A percentile compares a stretch with the other conserved stretches of the same genome.
Conservation (phyloP, 2,113 vertebrate species). For the Paraplagusia blochii region DNA sequence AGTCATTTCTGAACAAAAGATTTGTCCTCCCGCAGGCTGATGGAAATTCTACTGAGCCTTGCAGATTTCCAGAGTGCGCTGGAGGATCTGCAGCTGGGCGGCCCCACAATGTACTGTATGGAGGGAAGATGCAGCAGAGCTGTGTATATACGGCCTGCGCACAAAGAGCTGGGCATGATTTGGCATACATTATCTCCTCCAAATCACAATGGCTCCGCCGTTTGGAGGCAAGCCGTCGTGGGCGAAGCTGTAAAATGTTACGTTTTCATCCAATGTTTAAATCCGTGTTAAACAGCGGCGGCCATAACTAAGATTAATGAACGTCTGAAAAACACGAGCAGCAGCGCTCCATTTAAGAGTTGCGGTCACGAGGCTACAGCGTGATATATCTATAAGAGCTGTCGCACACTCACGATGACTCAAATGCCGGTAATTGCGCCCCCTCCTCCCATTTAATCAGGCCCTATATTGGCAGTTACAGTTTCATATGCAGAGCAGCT, state of each 20-base stretch:
- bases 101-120: slow-evolving; percentile 53
- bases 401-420: slow-evolving; percentile 31
- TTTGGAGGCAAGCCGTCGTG: slow-evolving; percentile 6
- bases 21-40: slow-evolving; percentile 58
- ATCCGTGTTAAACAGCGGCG: slow-evolving; percentile 4
- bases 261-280: slow-evolving; percentile 13
- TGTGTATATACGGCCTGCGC: slow-evolving; percentile 57
- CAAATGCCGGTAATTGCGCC: slow-evolving; percentile 58
- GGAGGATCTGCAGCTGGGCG: slow-evolving; percentile 58
- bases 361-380: slow-evolving; percentile 20
- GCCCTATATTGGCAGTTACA: slow-evolving; percentile 44
- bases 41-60: slow-evolving; percentile 64
- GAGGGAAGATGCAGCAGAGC: slow-evolving; percentile 53
- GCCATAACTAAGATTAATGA: slow-evolving; percentile 8
- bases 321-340: slow-evolving; percentile 3
- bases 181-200: slow-evolving; percentile 55
- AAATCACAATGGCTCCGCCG: slow-evolving; percentile 26
- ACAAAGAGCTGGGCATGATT: slow-evolving; percentile 55
- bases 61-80: slow-evolving; percentile 50
- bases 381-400: slow-evolving; percentile 36
- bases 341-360: slow-evolving; percentile 26
- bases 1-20: slow-evolving; percentile 66
- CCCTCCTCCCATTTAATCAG: slow-evolving; percentile 48
- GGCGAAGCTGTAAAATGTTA: slow-evolving; percentile 9
- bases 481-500: slow-evolving; percentile 53